phyloP scores from a whole-genome alignment of 2,888 invertebrate species.

The Cosmia pyralina region DNA sequence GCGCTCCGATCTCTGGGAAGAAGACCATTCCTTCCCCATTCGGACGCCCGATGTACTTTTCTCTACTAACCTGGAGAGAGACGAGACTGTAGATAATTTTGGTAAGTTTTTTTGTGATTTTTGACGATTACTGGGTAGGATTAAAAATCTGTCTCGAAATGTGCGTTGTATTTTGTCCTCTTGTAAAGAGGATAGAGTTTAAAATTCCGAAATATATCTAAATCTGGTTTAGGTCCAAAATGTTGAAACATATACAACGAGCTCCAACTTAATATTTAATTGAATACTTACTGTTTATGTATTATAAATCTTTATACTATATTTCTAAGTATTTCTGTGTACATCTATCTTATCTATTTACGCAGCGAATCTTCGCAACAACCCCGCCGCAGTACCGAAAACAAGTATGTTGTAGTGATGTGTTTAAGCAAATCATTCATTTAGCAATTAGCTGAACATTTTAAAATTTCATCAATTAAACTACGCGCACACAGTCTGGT shows the following conservation, averaged over 20 bases:
- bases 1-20: conserved; percentile 94
- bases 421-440: conserved; percentile 71
- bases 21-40: conserved; percentile 90
- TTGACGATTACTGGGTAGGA: not conserved
- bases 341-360: conserved; percentile 49
- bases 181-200: not conserved
- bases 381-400: conserved; percentile 73
- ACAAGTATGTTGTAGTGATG: conserved; percentile 83
- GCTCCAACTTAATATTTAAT: not conserved
- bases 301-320: not conserved
- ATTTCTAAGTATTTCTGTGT: conserved; percentile 29
- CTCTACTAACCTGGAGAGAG: conserved; percentile 94
- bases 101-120: conserved; percentile 84
- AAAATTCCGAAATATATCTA: not conserved
- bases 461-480: not conserved
- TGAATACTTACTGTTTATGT: conserved; percentile 6
- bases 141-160: not conserved
- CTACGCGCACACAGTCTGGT: not conserved
- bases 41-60: conserved; percentile 91
- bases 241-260: not conserved
- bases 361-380: conserved; percentile 84
- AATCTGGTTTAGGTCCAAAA: not conserved
- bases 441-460: conserved; percentile 8
- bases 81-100: conserved; percentile 95
- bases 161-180: not conserved